Percentiles rank a stretch among this genome's conserved stretches.
Evolutionary conservation across 1,140 invertebrate genomes (phyloP).

Genomic region (Aricia agestis): DNA sequence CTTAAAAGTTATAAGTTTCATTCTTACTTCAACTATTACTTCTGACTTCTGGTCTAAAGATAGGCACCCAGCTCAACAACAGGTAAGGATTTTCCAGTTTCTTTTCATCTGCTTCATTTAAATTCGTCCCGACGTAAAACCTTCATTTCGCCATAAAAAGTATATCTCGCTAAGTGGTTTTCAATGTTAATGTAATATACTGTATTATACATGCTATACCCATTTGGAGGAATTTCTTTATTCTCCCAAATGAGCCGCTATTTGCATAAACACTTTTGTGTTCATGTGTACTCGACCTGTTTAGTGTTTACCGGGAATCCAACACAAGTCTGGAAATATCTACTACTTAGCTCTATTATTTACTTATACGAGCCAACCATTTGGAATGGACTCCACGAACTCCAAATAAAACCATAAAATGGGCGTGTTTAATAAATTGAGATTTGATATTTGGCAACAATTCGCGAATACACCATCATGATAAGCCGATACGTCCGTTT

Average conservation of each 20-base stretch:
- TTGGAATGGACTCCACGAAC: not conserved
- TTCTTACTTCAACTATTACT: not conserved
- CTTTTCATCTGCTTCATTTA: not conserved
- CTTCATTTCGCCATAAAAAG: not conserved
- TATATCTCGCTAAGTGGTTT: not conserved
- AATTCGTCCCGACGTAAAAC: not conserved
- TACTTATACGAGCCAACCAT: not conserved
- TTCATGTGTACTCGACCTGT: slow-evolving; percentile 21
- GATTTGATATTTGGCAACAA: no score
- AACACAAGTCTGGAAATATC: not conserved
- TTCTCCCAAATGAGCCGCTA: slow-evolving; percentile 23
- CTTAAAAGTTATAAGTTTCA: not conserved
- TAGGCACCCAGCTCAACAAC: no score
- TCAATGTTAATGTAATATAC: not conserved
- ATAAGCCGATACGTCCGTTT: no score
- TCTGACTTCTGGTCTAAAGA: not conserved
- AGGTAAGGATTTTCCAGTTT: not conserved
- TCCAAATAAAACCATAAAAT: not conserved
- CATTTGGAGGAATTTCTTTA: slow-evolving; percentile 23
- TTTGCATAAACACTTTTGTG: slow-evolving; percentile 32
- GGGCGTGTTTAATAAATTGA: no score
- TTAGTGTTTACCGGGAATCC: not conserved
- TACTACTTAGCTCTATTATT: not conserved
- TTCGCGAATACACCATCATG: no score
- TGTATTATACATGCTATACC: slow-evolving; percentile 12